phyloP scores from a whole-genome alignment of 2,888 invertebrate genomes.

The Apantesis nais region DNA sequence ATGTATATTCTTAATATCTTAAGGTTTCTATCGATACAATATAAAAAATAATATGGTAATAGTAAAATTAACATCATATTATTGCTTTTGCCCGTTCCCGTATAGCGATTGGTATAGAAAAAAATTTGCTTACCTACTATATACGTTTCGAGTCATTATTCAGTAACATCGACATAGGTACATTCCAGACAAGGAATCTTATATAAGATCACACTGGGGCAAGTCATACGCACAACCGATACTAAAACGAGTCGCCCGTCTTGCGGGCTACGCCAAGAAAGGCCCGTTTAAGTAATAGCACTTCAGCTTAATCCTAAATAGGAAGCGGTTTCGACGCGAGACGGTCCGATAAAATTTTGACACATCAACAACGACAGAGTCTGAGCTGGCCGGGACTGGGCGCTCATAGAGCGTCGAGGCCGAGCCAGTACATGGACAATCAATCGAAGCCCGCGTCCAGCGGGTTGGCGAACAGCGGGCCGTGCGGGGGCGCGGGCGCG shows the following conservation, averaged over 20 bases:
- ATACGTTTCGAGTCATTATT: conserved; percentile 76
- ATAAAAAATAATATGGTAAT: conserved; percentile 86
- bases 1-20: conserved; percentile 78
- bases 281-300: conserved; percentile 84
- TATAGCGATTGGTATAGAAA: conserved; percentile 86
- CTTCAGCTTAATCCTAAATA: conserved; percentile 83
- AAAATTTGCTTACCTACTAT: conserved; percentile 82
- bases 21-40: conserved; percentile 81
- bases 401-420: conserved; percentile 77
- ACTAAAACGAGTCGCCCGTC: conserved; percentile 76
- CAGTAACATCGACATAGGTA: conserved; percentile 75
- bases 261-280: conserved; percentile 59
- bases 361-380: conserved; percentile 63
- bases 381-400: conserved; percentile 53
- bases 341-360: conserved; percentile 67
- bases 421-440: conserved; percentile 79
- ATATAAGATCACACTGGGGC: conserved; percentile 80
- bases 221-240: conserved; percentile 84
- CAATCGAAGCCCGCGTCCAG: conserved; percentile 86
- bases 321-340: conserved; percentile 74
- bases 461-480: conserved; percentile 85
- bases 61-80: conserved; percentile 86
- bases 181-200: conserved; percentile 69
- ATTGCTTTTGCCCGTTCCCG: conserved; percentile 87
- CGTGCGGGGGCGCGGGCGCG: conserved; percentile 77